Evolutionary conservation across 2,797 vertebrate genomes (phyloP).

Genomic region (Helicolenus hilgendorfi): DNA sequence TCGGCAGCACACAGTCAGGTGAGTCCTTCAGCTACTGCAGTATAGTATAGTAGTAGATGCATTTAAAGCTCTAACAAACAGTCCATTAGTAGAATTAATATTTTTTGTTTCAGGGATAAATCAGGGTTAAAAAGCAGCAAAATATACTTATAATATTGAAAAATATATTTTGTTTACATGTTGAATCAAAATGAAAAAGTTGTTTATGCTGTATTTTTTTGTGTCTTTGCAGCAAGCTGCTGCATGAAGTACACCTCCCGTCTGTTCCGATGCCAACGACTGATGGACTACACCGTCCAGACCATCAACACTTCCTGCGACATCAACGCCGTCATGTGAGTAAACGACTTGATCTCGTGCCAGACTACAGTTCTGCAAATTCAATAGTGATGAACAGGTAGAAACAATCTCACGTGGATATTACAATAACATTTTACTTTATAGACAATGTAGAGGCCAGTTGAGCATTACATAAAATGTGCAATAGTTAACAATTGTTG

Average conservation of each 20-base stretch:
- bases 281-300: conserved; percentile 80
- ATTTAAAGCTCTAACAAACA: neutral
- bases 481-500: neutral
- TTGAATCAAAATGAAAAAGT: neutral
- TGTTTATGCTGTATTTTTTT: neutral
- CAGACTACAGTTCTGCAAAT: neutral
- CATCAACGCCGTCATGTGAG: conserved; percentile 86
- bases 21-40: conserved; percentile 13
- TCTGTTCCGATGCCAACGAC: neutral
- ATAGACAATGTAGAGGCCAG: neutral
- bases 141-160: neutral
- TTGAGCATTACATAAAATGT: neutral
- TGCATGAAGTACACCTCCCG: conserved; percentile 70
- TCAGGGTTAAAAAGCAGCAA: neutral
- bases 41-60: neutral
- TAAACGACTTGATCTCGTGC: neutral
- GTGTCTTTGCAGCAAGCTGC: conserved; percentile 75
- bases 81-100: neutral
- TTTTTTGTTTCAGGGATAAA: neutral
- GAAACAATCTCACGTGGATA: neutral
- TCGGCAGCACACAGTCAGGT: conserved; percentile 73
- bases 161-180: neutral
- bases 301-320: conserved; percentile 77
- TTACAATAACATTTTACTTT: no score
- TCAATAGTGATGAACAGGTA: neutral